These are phyloP conservation scores for Acanthurus lineatus DNA, from an alignment of 2,797 vertebrate genomes.

Conservation along the genomic window DNA sequence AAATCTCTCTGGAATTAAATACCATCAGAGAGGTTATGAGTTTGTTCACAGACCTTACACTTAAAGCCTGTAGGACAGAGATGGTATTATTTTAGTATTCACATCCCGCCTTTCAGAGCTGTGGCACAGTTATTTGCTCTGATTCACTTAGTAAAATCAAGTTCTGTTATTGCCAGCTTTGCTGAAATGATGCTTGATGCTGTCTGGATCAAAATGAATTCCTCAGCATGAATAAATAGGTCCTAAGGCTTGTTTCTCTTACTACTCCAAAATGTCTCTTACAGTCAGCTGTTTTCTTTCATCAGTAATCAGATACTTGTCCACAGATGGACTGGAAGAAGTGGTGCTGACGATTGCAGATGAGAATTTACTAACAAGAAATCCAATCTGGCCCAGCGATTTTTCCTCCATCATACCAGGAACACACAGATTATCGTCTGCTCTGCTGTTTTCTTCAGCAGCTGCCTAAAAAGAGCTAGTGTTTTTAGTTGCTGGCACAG, in stretches of 20 bases:
- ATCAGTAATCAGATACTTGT: conserved; percentile 75
- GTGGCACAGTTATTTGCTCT: conserved; percentile 48
- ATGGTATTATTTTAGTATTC: conserved; percentile 56
- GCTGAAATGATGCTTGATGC: conserved; percentile 64
- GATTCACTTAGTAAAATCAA: conserved; percentile 67
- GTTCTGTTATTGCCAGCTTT: conserved; percentile 61
- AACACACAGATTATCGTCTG: conserved; percentile 58
- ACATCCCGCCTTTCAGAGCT: conserved; percentile 44
- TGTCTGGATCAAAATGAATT: conserved; percentile 68
- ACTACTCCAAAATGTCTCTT: conserved; percentile 52
- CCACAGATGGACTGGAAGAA: conserved; percentile 71
- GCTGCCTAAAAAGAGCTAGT: conserved; percentile 60
- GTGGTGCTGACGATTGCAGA: conserved; percentile 61
- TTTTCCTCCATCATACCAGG: conserved; percentile 53
- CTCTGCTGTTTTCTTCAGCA: conserved; percentile 68
- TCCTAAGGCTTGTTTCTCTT: conserved; percentile 60
- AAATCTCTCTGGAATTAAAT: conserved; percentile 68
- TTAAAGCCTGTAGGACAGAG: conserved; percentile 53
- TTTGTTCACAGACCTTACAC: conserved; percentile 58
- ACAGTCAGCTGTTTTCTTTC: conserved; percentile 75
- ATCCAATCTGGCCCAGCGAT: conserved; percentile 71
- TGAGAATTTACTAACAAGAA: conserved; percentile 68
- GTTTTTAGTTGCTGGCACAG: conserved; percentile 63
- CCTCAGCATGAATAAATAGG: conserved; percentile 66
- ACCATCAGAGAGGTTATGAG: conserved; percentile 42